These are phyloP conservation scores for Phymatocera aterrima DNA, from an alignment of 2,888 invertebrate genomes.

Conservation along the genomic window DNA sequence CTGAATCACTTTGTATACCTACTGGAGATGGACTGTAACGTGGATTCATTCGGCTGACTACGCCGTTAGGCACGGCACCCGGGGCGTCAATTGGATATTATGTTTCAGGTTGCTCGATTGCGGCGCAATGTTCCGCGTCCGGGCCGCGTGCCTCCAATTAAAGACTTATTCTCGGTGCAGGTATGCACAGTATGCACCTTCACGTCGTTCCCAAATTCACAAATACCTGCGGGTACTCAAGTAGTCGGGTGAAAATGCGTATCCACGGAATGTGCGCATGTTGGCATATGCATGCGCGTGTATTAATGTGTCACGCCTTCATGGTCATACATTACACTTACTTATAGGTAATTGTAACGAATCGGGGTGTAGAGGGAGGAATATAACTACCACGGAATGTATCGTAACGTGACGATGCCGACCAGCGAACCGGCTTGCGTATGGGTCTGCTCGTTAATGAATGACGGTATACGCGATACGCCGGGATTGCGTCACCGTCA, in stretches of 20 bases:
- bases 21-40: not conserved
- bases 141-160: slow-evolving; percentile 27
- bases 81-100: slow-evolving; percentile 24
- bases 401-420: slow-evolving; percentile 10
- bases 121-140: not conserved
- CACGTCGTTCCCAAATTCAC: too few relatives aligned
- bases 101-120: slow-evolving; percentile 8
- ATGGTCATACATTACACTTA: too few relatives aligned
- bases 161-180: not conserved
- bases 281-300: not conserved
- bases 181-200: not conserved
- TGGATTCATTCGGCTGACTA: slow-evolving; percentile 7
- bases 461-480: not conserved
- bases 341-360: not conserved
- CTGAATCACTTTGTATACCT: not conserved
- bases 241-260: not conserved
- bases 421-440: not conserved
- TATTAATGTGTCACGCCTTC: too few relatives aligned
- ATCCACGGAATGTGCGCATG: not conserved
- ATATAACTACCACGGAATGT: not conserved
- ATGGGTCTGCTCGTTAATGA: not conserved
- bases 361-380: not conserved
- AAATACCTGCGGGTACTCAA: not conserved
- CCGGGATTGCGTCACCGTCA: not conserved
- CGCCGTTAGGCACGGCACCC: slow-evolving; percentile 16